phyloP scores from a whole-genome alignment of 1,140 invertebrate species.

The Carcinoscorpius rotundicauda region DNA sequence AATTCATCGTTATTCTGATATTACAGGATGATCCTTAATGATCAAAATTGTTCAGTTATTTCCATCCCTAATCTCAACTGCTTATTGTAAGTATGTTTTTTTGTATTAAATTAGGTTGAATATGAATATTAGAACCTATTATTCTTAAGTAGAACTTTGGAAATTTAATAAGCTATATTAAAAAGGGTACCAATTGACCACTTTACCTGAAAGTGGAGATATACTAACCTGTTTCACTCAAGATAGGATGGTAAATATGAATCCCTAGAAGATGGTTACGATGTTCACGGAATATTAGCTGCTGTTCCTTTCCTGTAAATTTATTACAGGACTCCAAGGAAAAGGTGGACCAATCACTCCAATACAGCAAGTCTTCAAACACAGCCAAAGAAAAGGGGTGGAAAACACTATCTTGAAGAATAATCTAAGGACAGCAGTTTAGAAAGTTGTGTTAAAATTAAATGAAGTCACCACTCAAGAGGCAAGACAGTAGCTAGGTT shows the following conservation, averaged over 20 bases:
- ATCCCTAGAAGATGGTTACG: slow-evolving; percentile 33
- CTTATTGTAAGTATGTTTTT: too few relatives aligned
- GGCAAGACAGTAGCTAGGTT: too few relatives aligned
- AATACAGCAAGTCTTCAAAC: slow-evolving; percentile 76
- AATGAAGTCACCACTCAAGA: slow-evolving; percentile 41
- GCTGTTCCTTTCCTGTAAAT: slow-evolving; percentile 43
- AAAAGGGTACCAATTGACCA: too few relatives aligned
- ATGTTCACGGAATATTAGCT: slow-evolving; percentile 25
- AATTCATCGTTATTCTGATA: too few relatives aligned
- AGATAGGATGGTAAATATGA: slow-evolving; percentile 33
- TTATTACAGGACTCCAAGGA: slow-evolving; percentile 30
- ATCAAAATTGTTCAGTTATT: too few relatives aligned
- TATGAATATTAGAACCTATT: too few relatives aligned
- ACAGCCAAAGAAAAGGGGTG: slow-evolving; percentile 72
- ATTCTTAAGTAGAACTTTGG: too few relatives aligned
- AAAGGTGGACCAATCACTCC: slow-evolving; percentile 57
- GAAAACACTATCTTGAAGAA: slow-evolving; percentile 33
- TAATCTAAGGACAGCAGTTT: slow-evolving; percentile 5
- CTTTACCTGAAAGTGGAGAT: background rate
- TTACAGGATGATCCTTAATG: too few relatives aligned
- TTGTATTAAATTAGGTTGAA: too few relatives aligned
- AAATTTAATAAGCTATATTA: too few relatives aligned
- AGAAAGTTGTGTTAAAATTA: background rate
- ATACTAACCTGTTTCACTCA: slow-evolving; percentile 27
- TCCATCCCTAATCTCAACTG: too few relatives aligned